phyloP scores from a whole-genome alignment of 2,888 invertebrate genomes.

The Tillus elongatus region DNA sequence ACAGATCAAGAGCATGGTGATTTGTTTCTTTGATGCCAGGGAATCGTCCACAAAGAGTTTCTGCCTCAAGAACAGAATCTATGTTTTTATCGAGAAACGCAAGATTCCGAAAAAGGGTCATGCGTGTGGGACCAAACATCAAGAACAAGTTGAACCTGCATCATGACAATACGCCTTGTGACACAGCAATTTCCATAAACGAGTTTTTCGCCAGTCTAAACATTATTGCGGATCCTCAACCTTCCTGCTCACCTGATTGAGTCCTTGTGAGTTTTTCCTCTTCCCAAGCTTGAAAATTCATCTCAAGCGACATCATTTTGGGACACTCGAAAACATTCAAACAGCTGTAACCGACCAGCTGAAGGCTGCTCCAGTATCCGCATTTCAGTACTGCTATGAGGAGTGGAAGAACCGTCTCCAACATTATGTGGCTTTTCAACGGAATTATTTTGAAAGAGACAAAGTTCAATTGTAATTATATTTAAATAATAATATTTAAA shows the following conservation, averaged over 20 bases:
- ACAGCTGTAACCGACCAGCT: constrained; percentile 2
- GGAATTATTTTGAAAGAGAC: too few relatives aligned
- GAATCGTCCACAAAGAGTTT: neutral
- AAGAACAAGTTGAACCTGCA: neutral
- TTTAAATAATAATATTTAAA: too few relatives aligned
- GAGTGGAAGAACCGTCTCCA: neutral
- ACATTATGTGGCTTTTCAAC: too few relatives aligned
- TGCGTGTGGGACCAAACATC: constrained; percentile 4
- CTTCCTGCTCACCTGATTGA: neutral
- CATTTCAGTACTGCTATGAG: constrained; percentile 1
- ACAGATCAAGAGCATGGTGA: neutral
- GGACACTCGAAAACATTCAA: neutral
- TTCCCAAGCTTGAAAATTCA: constrained; percentile 2
- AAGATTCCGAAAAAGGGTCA: neutral
- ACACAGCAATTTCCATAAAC: neutral
- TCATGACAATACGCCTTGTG: constrained; percentile 1
- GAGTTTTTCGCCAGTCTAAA: neutral
- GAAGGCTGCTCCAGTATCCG: neutral
- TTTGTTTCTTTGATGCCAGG: constrained; percentile 2
- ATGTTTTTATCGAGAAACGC: neutral
- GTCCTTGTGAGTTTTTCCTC: constrained; percentile 3
- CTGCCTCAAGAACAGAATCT: constrained; percentile 1
- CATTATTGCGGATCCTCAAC: constrained; percentile 1
- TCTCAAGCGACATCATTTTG: neutral
- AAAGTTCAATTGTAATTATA: too few relatives aligned